Base-by-base conservation (phyloP, 2,113 vertebrate species). In the Pipra filicauda region DNA sequence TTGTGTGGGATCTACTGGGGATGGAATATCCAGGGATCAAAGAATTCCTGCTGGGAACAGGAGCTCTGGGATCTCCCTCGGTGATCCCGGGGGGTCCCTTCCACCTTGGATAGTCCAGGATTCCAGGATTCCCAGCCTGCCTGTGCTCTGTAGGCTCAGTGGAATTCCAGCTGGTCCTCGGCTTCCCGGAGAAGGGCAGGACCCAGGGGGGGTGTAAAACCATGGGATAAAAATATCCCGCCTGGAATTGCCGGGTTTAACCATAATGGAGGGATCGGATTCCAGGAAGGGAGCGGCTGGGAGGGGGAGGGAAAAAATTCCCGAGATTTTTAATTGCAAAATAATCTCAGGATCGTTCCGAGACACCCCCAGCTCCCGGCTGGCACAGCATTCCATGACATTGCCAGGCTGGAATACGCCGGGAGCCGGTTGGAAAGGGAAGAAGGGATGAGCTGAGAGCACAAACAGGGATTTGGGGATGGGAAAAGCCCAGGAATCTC, bases 131-230 rank as follows among this genome's bases (percentile, higher is more conserved):
- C 16, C 64, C 14, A 31, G 44, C 26, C 48, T 55, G 27, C n/a
- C 17, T 2, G 5, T 11, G 52, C 24, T 49, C 30, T 0, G 0
- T 35, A 43, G 35, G 52, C 52, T 67, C 62, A 22, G 62, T 21
- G 26, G 54, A 69, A 61, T 44, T 44, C 37, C 54, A 52, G 44
- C 54, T 22, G 7, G 37, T 9, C 16, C 27, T 21, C 12, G 27
- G 21, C 21, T 86, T 44, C 27, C 35, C 11, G 0, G 52, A 52
- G 54, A 58, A 58, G 20, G n/a, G 35, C 16, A 71, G 31, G 35
- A 22, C 26, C 67, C 17, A 51, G n/a, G 6, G 35, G 62, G 52
- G 5, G 54, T 37, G 37, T 31, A 43, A 86, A 86, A 69, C 54
- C 84, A 33, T 7, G 0, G 37, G 54, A 27, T 61, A 86, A 77